A percentile compares a stretch with the other conserved stretches of the same genome.
These are phyloP conservation scores for Philotrypesis tridentata DNA, from an alignment of 1,140 invertebrate genomes.

Conservation along the genomic window DNA sequence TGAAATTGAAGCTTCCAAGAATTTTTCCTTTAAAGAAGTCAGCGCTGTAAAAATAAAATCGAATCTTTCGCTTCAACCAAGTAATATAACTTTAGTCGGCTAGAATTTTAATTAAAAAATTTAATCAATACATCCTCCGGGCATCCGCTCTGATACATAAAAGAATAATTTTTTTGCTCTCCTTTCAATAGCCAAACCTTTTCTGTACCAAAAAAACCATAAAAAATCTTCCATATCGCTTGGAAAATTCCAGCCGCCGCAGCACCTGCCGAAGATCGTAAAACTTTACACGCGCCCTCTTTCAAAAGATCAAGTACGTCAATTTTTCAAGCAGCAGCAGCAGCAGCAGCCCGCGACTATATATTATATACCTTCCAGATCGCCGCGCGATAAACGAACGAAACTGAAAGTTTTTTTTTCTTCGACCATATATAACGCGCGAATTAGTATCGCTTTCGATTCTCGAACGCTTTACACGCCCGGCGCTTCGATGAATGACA, in stretches of 20 bases:
- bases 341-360: neutral
- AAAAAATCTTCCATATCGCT: neutral
- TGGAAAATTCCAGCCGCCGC: neutral
- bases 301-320: conserved; percentile 14
- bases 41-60: no score
- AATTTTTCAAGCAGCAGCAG: conserved; percentile 30
- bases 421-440: neutral
- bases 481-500: neutral
- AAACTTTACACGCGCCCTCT: conserved; percentile 7
- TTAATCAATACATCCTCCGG: no score
- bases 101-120: no score
- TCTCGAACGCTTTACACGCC: neutral
- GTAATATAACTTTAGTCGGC: no score
- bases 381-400: neutral
- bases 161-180: neutral
- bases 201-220: neutral
- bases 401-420: neutral
- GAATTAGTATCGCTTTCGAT: neutral
- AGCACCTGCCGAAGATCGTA: conserved; percentile 33
- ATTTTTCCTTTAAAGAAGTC: no score
- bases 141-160: neutral
- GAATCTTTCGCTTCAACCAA: no score
- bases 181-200: neutral
- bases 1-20: no score
- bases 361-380: neutral